phyloP scores from a whole-genome alignment of 2,113 vertebrate species.

The Zosterops japonicus region DNA sequence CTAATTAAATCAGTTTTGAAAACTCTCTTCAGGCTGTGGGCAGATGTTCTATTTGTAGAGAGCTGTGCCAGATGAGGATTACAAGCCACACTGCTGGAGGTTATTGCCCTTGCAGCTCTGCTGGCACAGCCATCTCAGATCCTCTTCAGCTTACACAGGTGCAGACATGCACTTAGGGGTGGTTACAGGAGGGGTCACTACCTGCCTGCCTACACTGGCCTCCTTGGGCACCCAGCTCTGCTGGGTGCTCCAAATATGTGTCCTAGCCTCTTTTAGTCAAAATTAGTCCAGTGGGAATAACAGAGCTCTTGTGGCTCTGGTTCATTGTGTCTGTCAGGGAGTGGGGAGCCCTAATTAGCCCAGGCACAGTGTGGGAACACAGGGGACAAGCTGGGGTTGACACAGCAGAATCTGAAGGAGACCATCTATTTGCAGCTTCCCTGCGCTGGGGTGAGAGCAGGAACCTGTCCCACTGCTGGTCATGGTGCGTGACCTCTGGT shows the following conservation, averaged over 20 bases:
- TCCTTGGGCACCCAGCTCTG: neutral
- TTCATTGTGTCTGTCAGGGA: neutral
- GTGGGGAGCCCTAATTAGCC: neutral
- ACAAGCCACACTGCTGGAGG: conserved; percentile 13
- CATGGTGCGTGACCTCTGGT: rapidly evolving
- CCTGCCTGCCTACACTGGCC: neutral
- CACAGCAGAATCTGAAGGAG: neutral
- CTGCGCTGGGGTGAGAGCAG: neutral
- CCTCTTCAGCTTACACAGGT: neutral
- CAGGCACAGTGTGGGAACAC: neutral
- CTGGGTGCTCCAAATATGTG: neutral
- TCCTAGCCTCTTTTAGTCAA: neutral
- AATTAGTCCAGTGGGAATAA: neutral
- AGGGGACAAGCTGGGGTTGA: neutral
- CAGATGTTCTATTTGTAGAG: conserved; percentile 52
- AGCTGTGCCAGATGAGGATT: conserved; percentile 45
- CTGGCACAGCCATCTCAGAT: neutral
- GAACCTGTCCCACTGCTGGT: neutral
- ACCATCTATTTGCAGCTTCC: neutral
- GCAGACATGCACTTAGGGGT: neutral
- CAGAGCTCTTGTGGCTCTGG: neutral
- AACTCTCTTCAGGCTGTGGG: conserved; percentile 36
- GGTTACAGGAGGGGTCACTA: neutral
- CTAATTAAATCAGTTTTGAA: conserved; percentile 54
- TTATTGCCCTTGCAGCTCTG: neutral